Conservation (phyloP, 2,113 vertebrate genomes). For the Xiphophorus maculatus region DNA sequence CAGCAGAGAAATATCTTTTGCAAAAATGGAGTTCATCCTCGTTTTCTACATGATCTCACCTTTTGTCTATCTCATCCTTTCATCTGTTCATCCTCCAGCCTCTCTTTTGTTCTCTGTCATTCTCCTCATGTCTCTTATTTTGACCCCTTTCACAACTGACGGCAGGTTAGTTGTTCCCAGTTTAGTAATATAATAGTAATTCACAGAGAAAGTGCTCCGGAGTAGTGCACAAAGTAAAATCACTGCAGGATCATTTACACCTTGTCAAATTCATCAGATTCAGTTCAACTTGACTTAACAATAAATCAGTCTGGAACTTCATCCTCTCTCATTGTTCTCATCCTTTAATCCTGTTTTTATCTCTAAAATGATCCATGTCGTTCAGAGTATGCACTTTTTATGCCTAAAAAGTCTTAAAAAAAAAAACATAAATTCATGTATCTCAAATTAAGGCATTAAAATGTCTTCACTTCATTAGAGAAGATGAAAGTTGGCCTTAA, state of each 20-base stretch:
- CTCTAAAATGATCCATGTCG: neutral
- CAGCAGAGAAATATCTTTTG: neutral
- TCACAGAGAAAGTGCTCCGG: neutral
- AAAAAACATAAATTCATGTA: too few species aligned
- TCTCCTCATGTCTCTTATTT: neutral
- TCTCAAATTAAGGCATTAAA: too few species aligned
- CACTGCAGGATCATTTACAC: neutral
- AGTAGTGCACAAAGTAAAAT: neutral
- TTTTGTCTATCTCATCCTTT: neutral
- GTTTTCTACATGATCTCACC: too few species aligned
- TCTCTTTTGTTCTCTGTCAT: neutral
- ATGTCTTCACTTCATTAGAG: too few species aligned
- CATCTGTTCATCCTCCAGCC: neutral
- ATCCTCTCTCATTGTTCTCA: neutral
- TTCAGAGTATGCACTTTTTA: too few species aligned
- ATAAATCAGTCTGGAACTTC: neutral
- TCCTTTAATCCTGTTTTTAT: neutral
- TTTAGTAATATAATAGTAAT: neutral
- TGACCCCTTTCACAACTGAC: neutral
- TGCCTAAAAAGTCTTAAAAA: too few species aligned
- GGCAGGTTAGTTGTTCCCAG: neutral
- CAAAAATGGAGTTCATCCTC: neutral
- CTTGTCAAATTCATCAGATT: neutral
- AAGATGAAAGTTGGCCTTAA: too few species aligned
- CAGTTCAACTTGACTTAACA: neutral